Evolutionary conservation across 2,797 vertebrate species (phyloP).

Genomic region (Fringilla coelebs): DNA sequence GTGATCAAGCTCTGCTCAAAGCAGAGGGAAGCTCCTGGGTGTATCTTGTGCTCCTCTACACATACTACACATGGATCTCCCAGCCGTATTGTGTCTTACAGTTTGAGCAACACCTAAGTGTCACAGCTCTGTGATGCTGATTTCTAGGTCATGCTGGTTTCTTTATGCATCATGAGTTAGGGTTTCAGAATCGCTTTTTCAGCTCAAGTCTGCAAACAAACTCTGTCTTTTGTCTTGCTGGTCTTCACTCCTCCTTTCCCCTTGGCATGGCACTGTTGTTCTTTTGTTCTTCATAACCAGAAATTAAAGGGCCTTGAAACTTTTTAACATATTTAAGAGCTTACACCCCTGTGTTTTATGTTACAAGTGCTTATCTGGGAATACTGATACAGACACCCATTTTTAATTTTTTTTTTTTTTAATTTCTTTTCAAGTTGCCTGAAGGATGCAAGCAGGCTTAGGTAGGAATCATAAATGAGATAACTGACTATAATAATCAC

Average conservation of each 20-base stretch:
- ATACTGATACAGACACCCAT: not conserved
- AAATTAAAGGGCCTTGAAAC: not conserved
- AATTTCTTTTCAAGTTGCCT: not conserved
- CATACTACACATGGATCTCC: not conserved
- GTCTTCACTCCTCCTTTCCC: not conserved
- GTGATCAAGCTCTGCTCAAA: not conserved
- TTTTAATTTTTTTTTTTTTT: not conserved
- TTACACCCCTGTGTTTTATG: not conserved
- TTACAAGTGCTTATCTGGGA: not conserved
- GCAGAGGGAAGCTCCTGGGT: not conserved
- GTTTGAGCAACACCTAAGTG: conserved; percentile 49
- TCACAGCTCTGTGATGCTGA: not conserved
- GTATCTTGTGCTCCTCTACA: not conserved
- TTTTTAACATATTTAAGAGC: conserved; percentile 1
- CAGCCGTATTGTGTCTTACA: conserved; percentile 47
- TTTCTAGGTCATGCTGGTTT: conserved; percentile 46
- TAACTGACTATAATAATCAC: not conserved
- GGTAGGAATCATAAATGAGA: not conserved
- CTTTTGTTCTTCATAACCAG: not conserved
- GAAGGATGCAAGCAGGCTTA: not conserved
- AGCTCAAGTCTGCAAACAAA: conserved; percentile 46
- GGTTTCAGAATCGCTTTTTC: conserved; percentile 7
- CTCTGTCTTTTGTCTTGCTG: conserved; percentile 14
- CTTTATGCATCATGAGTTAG: not conserved
- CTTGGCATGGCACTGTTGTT: not conserved